These are phyloP conservation scores for Equus przewalskii DNA, from an alignment of 2,113 vertebrate species.

Conservation along the genomic window DNA sequence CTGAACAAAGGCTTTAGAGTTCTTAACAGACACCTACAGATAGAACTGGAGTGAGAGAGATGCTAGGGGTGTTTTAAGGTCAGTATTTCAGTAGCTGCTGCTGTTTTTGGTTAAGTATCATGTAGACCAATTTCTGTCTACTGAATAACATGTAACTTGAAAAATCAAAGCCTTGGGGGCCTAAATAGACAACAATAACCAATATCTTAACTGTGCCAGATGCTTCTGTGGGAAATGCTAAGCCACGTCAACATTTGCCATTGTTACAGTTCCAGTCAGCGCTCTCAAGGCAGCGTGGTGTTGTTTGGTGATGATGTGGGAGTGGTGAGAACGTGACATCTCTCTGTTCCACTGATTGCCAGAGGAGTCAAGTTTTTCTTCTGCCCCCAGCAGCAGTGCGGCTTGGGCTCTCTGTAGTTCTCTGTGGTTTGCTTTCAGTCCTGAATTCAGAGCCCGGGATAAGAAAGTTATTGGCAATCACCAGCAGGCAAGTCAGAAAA, in stretches of 20 bases:
- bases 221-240: conserved; percentile 52
- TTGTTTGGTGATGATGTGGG: background rate
- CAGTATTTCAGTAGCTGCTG: conserved; percentile 68
- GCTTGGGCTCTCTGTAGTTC: background rate
- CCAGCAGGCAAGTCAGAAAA: conserved; percentile 70
- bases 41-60: conserved; percentile 1
- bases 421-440: conserved; percentile 53
- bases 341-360: background rate
- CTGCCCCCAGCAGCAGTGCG: background rate
- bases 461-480: conserved; percentile 65
- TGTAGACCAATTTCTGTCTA: conserved; percentile 55
- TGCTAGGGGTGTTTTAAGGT: conserved; percentile 68
- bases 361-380: background rate
- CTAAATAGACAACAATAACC: conserved; percentile 70
- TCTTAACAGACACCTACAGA: background rate
- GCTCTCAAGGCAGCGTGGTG: background rate
- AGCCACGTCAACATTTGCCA: conserved; percentile 47
- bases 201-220: conserved; percentile 61
- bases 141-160: conserved; percentile 62
- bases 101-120: conserved; percentile 71
- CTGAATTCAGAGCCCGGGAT: conserved; percentile 20
- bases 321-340: conserved; percentile 14
- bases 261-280: background rate
- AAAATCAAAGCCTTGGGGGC: conserved; percentile 68
- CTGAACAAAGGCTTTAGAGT: background rate